Conservation (phyloP, 2,888 invertebrate genomes). For the Chymomyza procnemis region DNA sequence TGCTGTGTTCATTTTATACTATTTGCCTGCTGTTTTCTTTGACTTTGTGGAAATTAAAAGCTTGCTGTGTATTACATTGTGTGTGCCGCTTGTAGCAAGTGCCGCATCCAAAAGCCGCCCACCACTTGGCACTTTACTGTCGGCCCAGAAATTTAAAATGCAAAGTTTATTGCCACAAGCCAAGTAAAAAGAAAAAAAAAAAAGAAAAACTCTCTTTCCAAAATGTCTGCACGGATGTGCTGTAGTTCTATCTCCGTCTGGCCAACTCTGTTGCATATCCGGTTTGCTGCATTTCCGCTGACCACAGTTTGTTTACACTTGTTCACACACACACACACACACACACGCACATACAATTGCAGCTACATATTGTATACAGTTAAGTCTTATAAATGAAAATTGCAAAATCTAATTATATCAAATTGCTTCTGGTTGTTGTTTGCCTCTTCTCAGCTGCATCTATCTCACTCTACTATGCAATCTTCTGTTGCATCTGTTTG, state of each 20-base stretch:
- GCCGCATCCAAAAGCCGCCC: background rate
- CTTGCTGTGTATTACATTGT: background rate
- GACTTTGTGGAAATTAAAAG: background rate
- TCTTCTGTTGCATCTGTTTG: background rate
- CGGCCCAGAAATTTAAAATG: slow-evolving; percentile 16
- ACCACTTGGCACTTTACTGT: background rate
- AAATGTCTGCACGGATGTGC: background rate
- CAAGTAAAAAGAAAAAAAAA: background rate
- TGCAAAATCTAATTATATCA: slow-evolving; percentile 48
- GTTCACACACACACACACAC: background rate
- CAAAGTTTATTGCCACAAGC: slow-evolving; percentile 16
- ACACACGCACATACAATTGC: background rate
- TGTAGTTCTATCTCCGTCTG: background rate
- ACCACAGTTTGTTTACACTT: slow-evolving; percentile 1
- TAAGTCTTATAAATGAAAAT: slow-evolving; percentile 42
- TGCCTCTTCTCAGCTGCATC: background rate
- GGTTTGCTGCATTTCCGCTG: slow-evolving; percentile 4
- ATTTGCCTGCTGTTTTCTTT: background rate
- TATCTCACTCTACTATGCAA: background rate
- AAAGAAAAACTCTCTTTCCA: background rate
- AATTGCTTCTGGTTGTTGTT: slow-evolving; percentile 37
- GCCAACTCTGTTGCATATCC: background rate
- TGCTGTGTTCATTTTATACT: background rate
- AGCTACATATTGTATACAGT: slow-evolving; percentile 30
- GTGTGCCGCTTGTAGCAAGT: background rate